Percentiles rank a stretch among this genome's conserved stretches.
phyloP scores from a whole-genome alignment of 2,797 vertebrate genomes.

The Apogon talboti region DNA sequence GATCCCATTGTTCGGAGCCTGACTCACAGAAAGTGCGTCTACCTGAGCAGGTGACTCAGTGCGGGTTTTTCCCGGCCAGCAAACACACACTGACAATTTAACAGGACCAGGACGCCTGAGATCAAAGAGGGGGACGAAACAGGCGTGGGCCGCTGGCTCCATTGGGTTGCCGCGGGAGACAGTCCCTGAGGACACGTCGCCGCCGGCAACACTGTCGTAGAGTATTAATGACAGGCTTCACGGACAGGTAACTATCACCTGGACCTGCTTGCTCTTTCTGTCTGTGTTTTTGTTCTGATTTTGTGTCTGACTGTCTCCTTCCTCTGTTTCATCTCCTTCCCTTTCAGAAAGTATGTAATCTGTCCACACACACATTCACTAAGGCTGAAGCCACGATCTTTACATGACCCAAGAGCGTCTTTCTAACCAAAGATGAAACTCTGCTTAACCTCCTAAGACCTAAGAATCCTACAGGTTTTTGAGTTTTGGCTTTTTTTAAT shows the following conservation, averaged over 20 bases:
- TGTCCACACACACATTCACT: too few species aligned
- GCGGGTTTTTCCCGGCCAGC: conserved; percentile 32
- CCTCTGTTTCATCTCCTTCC: conserved; percentile 1
- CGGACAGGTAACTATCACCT: conserved; percentile 72
- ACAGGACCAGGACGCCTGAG: conserved; percentile 44
- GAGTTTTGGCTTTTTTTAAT: too few species aligned
- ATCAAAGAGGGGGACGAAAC: conserved; percentile 66
- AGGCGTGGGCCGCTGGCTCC: conserved; percentile 61
- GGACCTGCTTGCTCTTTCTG: conserved; percentile 47
- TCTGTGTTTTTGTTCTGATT: conserved; percentile 33
- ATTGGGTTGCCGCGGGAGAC: conserved; percentile 55
- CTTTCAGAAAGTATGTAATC: not conserved
- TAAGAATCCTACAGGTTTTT: too few species aligned
- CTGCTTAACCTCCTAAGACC: too few species aligned
- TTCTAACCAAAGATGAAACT: too few species aligned
- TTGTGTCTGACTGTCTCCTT: conserved; percentile 23
- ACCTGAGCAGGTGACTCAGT: conserved; percentile 54
- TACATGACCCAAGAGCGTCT: too few species aligned
- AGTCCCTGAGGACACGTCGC: conserved; percentile 57
- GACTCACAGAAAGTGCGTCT: not conserved
- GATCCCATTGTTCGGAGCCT: too few species aligned
- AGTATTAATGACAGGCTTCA: conserved; percentile 73
- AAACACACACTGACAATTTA: conserved; percentile 57
- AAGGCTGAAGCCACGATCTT: too few species aligned
- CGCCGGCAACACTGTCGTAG: conserved; percentile 40